These are phyloP conservation scores for Altica lythri DNA, from an alignment of 2,888 invertebrate species.

Conservation along the genomic window DNA sequence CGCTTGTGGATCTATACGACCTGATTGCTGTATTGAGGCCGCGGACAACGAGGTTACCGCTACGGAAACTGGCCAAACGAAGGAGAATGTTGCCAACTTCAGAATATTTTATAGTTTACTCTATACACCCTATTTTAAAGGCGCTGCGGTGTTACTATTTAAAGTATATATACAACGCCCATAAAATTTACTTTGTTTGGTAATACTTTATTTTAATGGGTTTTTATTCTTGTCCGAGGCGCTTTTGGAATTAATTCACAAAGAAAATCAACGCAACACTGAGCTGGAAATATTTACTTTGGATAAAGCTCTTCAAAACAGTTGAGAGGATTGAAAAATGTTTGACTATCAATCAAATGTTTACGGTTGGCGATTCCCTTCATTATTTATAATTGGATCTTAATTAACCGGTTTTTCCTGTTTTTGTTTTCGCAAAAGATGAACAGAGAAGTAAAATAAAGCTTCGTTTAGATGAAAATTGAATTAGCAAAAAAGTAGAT, in stretches of 20 bases:
- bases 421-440: too few species aligned
- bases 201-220: background rate
- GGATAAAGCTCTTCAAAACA: constrained; percentile 6
- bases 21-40: constrained; percentile 47
- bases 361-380: constrained; percentile 20
- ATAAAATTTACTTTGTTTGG: too few species aligned
- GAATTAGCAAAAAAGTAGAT: too few species aligned
- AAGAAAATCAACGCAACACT: too few species aligned
- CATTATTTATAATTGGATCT: constrained; percentile 23
- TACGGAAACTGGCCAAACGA: constrained; percentile 38
- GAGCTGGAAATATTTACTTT: constrained; percentile 10
- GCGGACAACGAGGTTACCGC: constrained; percentile 46
- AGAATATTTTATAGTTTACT: constrained; percentile 15
- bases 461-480: too few species aligned
- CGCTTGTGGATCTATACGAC: too few species aligned
- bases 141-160: background rate
- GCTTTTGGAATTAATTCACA: too few species aligned
- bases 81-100: constrained; percentile 5
- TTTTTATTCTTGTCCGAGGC: background rate
- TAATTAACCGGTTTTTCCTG: constrained; percentile 12
- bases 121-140: background rate
- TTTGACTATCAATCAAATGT: constrained; percentile 25
- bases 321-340: constrained; percentile 3
- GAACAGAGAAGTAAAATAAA: too few species aligned
- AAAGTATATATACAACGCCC: too few species aligned